phyloP scores from a whole-genome alignment of 23 tunicate species.

The Clavelina lepadiformis region DNA sequence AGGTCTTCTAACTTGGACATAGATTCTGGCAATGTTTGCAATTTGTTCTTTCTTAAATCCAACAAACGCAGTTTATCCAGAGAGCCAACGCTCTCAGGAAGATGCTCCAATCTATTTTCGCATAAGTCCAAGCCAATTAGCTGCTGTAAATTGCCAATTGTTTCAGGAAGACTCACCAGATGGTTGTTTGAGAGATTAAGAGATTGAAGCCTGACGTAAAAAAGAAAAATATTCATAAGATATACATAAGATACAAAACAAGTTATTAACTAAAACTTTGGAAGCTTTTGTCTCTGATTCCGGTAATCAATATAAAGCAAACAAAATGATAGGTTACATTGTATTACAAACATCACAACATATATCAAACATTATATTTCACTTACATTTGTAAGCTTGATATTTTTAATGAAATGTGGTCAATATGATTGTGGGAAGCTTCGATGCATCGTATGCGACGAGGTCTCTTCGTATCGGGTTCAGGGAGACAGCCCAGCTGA shows the following conservation, averaged over 20 bases:
- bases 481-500: neutral
- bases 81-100: conserved; percentile 56
- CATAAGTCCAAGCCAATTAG: conserved; percentile 49
- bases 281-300: no score
- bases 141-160: conserved; percentile 37
- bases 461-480: conserved; percentile 1
- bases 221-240: conserved; percentile 1
- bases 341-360: neutral
- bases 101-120: conserved; percentile 39
- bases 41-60: conserved; percentile 62
- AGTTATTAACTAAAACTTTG: neutral
- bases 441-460: neutral
- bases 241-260: neutral
- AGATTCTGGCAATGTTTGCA: conserved; percentile 52
- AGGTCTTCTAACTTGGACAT: conserved; percentile 40
- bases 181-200: conserved; percentile 50
- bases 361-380: no score
- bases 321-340: no score
- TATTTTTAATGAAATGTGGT: neutral
- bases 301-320: no score
- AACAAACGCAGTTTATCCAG: conserved; percentile 44
- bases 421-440: conserved; percentile 2
- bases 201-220: conserved; percentile 36
- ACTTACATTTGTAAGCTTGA: neutral
- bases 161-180: conserved; percentile 34